phyloP scores from a whole-genome alignment of 2,113 vertebrate genomes.

The Axis porcinus region DNA sequence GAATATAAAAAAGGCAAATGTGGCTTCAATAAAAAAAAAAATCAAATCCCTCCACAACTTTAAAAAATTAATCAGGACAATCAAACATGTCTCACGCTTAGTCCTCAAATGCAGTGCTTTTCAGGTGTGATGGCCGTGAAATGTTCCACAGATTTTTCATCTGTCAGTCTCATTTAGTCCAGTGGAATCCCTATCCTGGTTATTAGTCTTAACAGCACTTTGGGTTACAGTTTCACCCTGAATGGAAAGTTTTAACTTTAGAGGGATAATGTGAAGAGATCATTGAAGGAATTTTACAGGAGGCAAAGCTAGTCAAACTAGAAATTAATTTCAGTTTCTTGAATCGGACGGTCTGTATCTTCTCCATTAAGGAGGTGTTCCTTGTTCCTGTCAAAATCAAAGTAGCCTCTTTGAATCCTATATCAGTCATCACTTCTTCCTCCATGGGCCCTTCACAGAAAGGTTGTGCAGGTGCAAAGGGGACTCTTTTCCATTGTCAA shows the following conservation, averaged over 20 bases:
- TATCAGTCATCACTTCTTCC: neutral
- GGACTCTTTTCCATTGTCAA: too few relatives aligned
- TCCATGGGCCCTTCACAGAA: neutral
- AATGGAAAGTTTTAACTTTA: neutral
- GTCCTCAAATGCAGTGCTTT: neutral
- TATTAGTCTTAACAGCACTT: neutral
- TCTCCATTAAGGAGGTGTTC: neutral
- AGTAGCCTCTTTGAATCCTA: neutral
- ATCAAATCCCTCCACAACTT: neutral
- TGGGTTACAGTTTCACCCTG: neutral
- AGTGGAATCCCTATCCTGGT: neutral
- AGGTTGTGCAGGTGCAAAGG: neutral
- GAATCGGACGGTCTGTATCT: neutral
- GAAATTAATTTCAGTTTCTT: neutral
- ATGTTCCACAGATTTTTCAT: neutral
- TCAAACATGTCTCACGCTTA: neutral
- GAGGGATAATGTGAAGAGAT: neutral
- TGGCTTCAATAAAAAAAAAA: neutral
- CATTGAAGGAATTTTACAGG: neutral
- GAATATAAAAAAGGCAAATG: neutral
- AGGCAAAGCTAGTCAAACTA: neutral
- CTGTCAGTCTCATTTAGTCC: neutral
- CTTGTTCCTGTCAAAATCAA: neutral
- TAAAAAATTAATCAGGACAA: neutral
- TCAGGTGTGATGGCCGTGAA: neutral